phyloP scores from a whole-genome alignment of 2,888 invertebrate genomes.

The Mechanitis messenoides region DNA sequence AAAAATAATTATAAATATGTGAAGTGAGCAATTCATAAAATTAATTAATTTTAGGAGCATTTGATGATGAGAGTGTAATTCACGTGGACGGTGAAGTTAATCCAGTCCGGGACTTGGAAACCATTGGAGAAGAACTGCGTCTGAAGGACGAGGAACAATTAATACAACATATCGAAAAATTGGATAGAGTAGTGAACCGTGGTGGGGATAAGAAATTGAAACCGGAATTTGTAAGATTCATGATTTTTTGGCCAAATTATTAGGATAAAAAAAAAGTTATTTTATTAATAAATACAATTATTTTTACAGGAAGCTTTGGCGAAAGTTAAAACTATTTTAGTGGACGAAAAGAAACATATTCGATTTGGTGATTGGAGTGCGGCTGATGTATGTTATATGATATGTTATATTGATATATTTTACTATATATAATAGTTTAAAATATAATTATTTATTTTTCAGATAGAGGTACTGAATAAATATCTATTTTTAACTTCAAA shows the following conservation, averaged over 20 bases:
- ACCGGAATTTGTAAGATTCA: constrained; percentile 90
- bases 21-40: not conserved
- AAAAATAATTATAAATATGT: not conserved
- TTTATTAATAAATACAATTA: constrained; percentile 12
- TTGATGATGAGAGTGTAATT: constrained; percentile 98
- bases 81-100: constrained; percentile 99
- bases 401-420: not conserved
- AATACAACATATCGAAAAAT: constrained; percentile 86
- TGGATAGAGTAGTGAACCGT: constrained; percentile 88
- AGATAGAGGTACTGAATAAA: constrained; percentile 98
- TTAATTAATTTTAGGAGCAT: constrained; percentile 83
- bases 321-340: constrained; percentile 88
- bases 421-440: not conserved
- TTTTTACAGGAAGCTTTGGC: constrained; percentile 85
- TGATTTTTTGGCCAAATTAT: too few species aligned
- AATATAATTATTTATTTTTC: constrained; percentile 41
- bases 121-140: constrained; percentile 95
- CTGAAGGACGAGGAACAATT: constrained; percentile 96
- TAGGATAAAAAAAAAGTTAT: not conserved
- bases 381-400: constrained; percentile 85
- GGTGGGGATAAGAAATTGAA: constrained; percentile 96
- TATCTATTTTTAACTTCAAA: constrained; percentile 98
- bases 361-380: constrained; percentile 95
- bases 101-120: constrained; percentile 96
- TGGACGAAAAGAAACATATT: constrained; percentile 94